Conservation (phyloP, 2,113 vertebrate genomes). For the Lonchura striata region DNA sequence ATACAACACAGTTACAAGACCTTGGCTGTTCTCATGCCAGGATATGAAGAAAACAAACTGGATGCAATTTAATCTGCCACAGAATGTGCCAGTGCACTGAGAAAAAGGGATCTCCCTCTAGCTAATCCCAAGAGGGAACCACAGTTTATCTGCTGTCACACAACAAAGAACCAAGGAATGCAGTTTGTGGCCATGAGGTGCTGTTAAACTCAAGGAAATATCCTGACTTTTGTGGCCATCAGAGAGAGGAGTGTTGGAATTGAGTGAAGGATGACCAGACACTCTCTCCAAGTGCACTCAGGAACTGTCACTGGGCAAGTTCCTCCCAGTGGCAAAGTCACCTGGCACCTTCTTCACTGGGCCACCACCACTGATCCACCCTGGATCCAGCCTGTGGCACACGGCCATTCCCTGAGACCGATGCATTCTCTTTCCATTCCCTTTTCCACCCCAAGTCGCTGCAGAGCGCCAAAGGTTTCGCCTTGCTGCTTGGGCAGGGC, state of each 20-base stretch:
- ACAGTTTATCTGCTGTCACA: background rate
- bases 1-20: background rate
- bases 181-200: background rate
- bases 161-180: background rate
- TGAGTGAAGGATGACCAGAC: background rate
- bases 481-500: background rate
- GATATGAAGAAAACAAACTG: background rate
- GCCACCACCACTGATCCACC: background rate
- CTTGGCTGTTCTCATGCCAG: background rate
- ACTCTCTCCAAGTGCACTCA: background rate
- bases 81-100: background rate
- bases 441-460: background rate
- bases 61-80: background rate
- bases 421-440: background rate
- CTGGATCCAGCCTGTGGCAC: background rate
- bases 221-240: background rate
- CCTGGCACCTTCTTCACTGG: background rate
- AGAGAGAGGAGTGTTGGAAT: background rate
- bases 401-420: background rate
- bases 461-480: background rate
- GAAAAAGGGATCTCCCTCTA: background rate
- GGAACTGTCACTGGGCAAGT: background rate
- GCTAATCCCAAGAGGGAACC: background rate
- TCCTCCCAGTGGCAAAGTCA: background rate
- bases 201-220: background rate